Evolutionary conservation across 2,888 invertebrate genomes (phyloP).

Genomic region (Campaea margaritaria): DNA sequence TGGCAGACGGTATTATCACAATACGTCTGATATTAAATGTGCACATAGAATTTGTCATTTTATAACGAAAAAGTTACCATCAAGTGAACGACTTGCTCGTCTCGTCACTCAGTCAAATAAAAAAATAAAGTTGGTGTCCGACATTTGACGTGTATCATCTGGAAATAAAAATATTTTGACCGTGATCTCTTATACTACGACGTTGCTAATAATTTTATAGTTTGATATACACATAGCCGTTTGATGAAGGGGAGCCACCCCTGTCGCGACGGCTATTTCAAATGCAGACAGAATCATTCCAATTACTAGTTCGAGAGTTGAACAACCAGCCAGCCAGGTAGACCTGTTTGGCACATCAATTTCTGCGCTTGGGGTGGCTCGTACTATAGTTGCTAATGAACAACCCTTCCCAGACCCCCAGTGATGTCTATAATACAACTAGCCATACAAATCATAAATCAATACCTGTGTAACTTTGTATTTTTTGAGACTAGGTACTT

Average conservation of each 20-base stretch:
- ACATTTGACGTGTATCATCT: no score
- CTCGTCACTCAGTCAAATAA: no score
- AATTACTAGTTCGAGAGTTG: neutral
- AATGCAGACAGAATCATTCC: neutral
- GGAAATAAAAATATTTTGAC: no score
- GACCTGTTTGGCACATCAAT: neutral
- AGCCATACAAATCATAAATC: neutral
- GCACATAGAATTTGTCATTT: no score
- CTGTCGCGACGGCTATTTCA: neutral
- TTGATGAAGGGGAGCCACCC: constrained; percentile 45
- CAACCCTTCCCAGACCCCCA: neutral
- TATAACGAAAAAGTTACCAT: no score
- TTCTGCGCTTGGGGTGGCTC: constrained; percentile 2
- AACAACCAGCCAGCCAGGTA: constrained; percentile 10
- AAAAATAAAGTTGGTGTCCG: no score
- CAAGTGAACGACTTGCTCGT: no score
- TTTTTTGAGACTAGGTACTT: constrained; percentile 66
- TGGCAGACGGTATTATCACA: no score
- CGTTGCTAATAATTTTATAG: no score
- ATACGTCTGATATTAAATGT: no score
- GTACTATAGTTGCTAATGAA: constrained; percentile 1
- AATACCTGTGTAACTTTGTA: constrained; percentile 70
- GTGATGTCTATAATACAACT: neutral
- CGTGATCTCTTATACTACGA: no score
- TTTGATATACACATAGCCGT: neutral